Percentiles rank a stretch among this genome's conserved stretches.
Conservation (phyloP, 1,140 invertebrate genomes). For the Heliconius hewitsoni region DNA sequence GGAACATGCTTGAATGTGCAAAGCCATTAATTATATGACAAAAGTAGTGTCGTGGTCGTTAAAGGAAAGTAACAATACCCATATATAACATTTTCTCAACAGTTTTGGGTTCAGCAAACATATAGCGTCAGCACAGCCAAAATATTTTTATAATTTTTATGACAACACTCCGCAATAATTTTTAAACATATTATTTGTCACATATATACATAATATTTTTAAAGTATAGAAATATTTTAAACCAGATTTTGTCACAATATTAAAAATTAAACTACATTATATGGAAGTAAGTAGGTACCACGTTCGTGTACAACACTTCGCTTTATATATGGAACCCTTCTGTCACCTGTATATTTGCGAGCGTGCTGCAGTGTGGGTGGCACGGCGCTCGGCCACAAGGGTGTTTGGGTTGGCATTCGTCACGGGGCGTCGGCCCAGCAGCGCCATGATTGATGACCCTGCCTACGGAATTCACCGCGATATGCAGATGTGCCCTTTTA, state of each 20-base stretch:
- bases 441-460: constrained; percentile 71
- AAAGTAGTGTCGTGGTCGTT: constrained; percentile 50
- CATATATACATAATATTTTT: background rate
- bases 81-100: constrained; percentile 18
- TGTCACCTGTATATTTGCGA: constrained; percentile 44
- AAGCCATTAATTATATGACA: constrained; percentile 62
- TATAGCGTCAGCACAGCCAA: background rate
- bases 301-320: background rate
- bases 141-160: background rate
- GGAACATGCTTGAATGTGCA: constrained; percentile 44
- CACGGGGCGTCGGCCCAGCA: constrained; percentile 66
- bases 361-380: constrained; percentile 60
- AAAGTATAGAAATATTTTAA: background rate
- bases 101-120: constrained; percentile 27
- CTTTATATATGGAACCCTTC: constrained; percentile 29
- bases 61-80: constrained; percentile 41
- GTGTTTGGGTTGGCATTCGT: constrained; percentile 79
- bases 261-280: background rate
- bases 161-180: no score
- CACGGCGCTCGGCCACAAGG: constrained; percentile 62
- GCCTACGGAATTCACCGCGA: constrained; percentile 32
- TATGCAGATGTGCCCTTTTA: constrained; percentile 32
- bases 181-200: background rate
- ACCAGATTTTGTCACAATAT: background rate
- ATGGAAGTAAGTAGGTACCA: background rate